Percentiles rank a stretch among this genome's conserved stretches.
These are phyloP conservation scores for Hylaeus volcanicus DNA, from an alignment of 1,140 invertebrate species.

Conservation along the genomic window DNA sequence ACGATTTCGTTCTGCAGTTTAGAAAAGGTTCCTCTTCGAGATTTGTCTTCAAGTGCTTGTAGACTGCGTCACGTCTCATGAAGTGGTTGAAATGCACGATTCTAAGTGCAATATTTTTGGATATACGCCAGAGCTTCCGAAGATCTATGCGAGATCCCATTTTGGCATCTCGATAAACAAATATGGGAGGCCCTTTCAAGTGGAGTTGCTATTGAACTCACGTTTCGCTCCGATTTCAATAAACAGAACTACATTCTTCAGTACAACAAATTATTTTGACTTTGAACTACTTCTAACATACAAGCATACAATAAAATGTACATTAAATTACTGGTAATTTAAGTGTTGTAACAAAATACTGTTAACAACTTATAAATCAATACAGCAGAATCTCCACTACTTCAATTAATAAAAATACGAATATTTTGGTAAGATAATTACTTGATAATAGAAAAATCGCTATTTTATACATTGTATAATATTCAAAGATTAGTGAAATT, in stretches of 20 bases:
- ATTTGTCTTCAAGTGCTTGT: background rate
- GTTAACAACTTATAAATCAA: background rate
- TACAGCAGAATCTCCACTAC: too few relatives aligned
- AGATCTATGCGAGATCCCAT: background rate
- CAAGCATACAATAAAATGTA: too few relatives aligned
- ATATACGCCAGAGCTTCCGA: conserved; percentile 13
- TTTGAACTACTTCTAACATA: background rate
- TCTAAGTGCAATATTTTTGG: conserved; percentile 36
- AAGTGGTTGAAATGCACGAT: conserved; percentile 12
- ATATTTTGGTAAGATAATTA: too few relatives aligned
- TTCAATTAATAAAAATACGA: too few relatives aligned
- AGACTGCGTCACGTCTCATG: conserved; percentile 3
- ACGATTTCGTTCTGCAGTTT: background rate
- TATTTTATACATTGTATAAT: too few relatives aligned
- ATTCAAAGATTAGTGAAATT: too few relatives aligned
- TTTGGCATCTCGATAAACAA: conserved; percentile 16
- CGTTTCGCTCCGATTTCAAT: background rate
- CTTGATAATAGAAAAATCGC: too few relatives aligned
- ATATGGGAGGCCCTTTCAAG: background rate
- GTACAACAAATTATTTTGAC: background rate
- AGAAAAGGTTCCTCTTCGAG: background rate
- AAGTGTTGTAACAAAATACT: too few relatives aligned
- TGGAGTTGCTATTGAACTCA: background rate
- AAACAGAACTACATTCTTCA: background rate
- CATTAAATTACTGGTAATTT: too few relatives aligned